Base-by-base conservation (phyloP, 2,888 invertebrate genomes). In the Agriotes lineatus region DNA sequence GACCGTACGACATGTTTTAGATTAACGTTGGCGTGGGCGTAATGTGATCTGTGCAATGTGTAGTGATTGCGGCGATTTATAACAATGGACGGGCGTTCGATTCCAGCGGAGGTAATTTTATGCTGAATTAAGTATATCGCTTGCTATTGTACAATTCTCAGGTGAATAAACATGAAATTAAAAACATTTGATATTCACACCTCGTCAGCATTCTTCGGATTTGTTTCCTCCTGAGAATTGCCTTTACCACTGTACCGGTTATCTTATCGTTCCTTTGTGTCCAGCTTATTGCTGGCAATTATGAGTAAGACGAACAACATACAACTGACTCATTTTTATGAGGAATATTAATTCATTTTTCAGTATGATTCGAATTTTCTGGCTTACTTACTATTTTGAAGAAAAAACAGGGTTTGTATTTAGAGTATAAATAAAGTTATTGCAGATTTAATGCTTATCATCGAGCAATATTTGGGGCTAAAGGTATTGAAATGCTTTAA, bases 121-220 rank as follows among this genome's bases (percentile, higher is more conserved):
- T 59, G 58, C 66, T 59, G 42, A 59, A 66, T 66, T 59, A 66
- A 59, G 39, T 59, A 50, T 52, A 66, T 50, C 66, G 66, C 16
- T 66, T 42, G 39, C 48, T 18, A 66, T 52, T 66, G 66, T 58
- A 35, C 22, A 50, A n/a, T 52, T 58, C 39, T 59, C 57, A 66
- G 66, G 59, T 56, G 61, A 62, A 67, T 57, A 67, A 57, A 62
- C 61, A 39, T 61, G 61, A 67, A 67, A 62, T 62, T 67, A 56
- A 62, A 50, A 54, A 37, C 45, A 62, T 56, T 54, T 54, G 45
- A 64, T 58, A 58, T 64, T 64, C 50, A 48, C 57, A 57, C 50
- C 63, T 63, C 39, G 56, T 63, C 52, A 45, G 52, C 63, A 52
- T 22, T 20, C 44, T 25, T 14, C 16, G 30, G 1, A 20, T 2